Percentiles rank a stretch among this genome's conserved stretches.
phyloP scores from a whole-genome alignment of 2,888 invertebrate genomes.

The Germaria angustata region DNA sequence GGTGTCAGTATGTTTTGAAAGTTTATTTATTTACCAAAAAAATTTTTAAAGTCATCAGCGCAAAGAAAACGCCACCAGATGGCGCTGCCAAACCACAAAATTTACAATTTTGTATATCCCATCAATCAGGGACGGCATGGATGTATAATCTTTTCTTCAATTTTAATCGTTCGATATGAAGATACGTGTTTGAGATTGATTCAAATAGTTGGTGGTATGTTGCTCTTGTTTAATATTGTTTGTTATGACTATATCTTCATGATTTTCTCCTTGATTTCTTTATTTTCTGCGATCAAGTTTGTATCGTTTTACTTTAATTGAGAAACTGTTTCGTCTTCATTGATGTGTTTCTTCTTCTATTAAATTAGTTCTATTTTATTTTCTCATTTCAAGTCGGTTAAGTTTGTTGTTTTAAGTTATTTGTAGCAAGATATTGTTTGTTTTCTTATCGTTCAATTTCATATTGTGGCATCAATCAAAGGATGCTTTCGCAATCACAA shows the following conservation, averaged over 20 bases:
- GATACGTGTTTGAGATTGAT: slow-evolving; percentile 48
- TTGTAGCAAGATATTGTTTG: slow-evolving; percentile 46
- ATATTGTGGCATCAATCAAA: slow-evolving; percentile 37
- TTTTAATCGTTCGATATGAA: neutral
- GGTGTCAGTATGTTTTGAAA: slow-evolving; percentile 61
- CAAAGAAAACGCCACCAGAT: slow-evolving; percentile 63
- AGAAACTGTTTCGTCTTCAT: slow-evolving; percentile 33
- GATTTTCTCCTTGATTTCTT: slow-evolving; percentile 10
- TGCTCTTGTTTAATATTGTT: slow-evolving; percentile 33
- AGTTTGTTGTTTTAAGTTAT: slow-evolving; percentile 56
- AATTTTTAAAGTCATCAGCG: neutral
- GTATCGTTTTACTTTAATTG: slow-evolving; percentile 18
- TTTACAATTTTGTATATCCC: slow-evolving; percentile 33
- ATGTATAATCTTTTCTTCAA: neutral
- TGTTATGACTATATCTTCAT: slow-evolving; percentile 43
- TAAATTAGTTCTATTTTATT: neutral
- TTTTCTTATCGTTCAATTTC: neutral
- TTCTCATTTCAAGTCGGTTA: neutral
- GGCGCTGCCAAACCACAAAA: slow-evolving; percentile 60
- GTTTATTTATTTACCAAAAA: slow-evolving; percentile 56
- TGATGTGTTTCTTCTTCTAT: slow-evolving; percentile 26
- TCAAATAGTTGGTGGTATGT: neutral
- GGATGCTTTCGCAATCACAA: neutral
- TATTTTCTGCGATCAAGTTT: neutral
- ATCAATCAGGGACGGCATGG: neutral